A percentile compares a stretch with the other conserved stretches of the same genome.
phyloP scores from a whole-genome alignment of 2,113 vertebrate species.

The Zosterops borbonicus region DNA sequence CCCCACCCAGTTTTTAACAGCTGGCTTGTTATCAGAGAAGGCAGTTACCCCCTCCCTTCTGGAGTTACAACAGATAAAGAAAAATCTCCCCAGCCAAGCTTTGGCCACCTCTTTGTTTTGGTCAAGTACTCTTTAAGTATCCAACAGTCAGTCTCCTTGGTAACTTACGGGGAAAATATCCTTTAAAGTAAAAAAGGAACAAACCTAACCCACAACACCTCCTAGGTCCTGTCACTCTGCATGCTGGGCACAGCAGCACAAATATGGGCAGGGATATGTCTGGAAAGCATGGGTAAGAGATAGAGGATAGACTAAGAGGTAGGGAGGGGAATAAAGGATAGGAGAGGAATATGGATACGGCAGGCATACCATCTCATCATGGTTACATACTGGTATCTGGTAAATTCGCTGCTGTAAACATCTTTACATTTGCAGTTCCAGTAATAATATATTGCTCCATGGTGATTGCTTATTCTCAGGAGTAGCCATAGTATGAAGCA shows the following conservation, averaged over 20 bases:
- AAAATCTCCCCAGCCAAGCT: no score
- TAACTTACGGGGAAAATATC: no score
- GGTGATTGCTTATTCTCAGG: not conserved
- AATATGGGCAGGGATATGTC: not conserved
- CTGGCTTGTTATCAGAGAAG: no score
- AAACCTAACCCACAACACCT: no score
- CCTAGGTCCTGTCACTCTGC: fast-evolving
- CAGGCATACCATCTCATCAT: fast-evolving
- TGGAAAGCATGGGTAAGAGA: not conserved
- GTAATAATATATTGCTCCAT: not conserved
- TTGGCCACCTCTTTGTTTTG: no score
- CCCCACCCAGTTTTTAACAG: no score
- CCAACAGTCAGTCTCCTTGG: no score
- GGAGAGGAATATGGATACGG: not conserved
- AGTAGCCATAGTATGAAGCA: not conserved
- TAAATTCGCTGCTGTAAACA: not conserved
- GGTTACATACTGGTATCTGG: not conserved
- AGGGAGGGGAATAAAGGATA: fast-evolving
- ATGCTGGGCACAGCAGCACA: not conserved
- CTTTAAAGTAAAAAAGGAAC: no score
- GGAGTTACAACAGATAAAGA: no score
- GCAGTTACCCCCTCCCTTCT: no score
- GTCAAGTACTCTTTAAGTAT: no score
- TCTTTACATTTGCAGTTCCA: not conserved
- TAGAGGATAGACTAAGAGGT: not conserved